Conservation (phyloP, 2,113 vertebrate species). For the Xiphias gladius region DNA sequence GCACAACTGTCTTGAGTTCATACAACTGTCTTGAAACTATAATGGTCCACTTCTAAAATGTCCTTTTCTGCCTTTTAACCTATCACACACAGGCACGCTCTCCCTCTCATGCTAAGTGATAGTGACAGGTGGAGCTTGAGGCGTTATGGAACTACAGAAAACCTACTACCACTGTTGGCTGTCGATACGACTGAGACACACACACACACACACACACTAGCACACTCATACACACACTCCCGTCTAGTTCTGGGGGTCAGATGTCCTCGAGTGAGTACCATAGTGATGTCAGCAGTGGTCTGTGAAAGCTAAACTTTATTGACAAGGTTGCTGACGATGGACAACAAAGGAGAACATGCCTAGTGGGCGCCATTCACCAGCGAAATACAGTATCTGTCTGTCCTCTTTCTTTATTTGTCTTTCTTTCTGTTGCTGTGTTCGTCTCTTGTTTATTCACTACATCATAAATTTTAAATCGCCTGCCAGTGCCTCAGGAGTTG, state of each 20-base stretch:
- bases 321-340: slow-evolving; percentile 81
- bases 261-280: slow-evolving; percentile 68
- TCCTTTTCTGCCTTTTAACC: slow-evolving; percentile 24
- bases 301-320: slow-evolving; percentile 85
- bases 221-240: neutral
- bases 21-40: slow-evolving; percentile 38
- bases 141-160: slow-evolving; percentile 54
- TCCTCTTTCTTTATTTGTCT: neutral
- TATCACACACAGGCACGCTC: slow-evolving; percentile 20
- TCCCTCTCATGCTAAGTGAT: slow-evolving; percentile 46
- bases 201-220: neutral
- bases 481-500: neutral
- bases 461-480: slow-evolving; percentile 26
- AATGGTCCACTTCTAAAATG: slow-evolving; percentile 28
- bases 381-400: neutral
- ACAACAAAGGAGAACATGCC: slow-evolving; percentile 63
- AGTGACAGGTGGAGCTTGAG: slow-evolving; percentile 66
- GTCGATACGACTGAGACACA: slow-evolving; percentile 24
- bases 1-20: slow-evolving; percentile 30
- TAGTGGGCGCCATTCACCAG: slow-evolving; percentile 42
- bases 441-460: neutral
- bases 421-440: neutral
- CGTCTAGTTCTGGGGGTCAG: slow-evolving; percentile 57
- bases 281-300: slow-evolving; percentile 78
- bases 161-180: slow-evolving; percentile 45